Conservation (phyloP, 2,888 invertebrate species). For the Spilosoma lubricipeda region DNA sequence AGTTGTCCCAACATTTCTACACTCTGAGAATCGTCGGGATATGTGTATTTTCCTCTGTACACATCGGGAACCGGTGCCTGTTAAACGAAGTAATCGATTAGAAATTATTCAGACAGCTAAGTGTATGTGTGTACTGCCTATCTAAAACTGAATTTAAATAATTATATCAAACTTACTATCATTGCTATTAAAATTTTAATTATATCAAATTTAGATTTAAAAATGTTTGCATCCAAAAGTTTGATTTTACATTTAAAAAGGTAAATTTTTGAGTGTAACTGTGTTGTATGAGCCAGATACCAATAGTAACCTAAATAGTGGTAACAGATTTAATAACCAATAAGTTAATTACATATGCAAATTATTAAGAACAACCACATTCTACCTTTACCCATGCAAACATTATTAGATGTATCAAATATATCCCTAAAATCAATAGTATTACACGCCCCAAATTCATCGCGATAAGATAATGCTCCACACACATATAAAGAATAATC, state of each 20-base stretch:
- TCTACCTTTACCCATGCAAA: not conserved
- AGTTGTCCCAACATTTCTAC: constrained; percentile 91
- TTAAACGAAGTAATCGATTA: constrained; percentile 30
- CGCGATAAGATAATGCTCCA: constrained; percentile 30
- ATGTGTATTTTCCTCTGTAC: constrained; percentile 95
- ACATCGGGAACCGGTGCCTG: constrained; percentile 97
- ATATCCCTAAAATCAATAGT: not conserved
- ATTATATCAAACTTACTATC: not conserved
- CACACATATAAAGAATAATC: constrained; percentile 25
- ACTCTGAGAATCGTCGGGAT: constrained; percentile 70
- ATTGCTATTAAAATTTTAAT: not conserved
- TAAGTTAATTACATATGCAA: not conserved
- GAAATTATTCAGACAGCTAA: constrained; percentile 8
- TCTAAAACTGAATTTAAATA: not conserved
- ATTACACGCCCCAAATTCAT: constrained; percentile 28
- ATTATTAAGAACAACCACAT: not conserved
- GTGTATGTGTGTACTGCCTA: not conserved
- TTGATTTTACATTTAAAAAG: not conserved
- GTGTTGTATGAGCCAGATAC: too few relatives aligned
- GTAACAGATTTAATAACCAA: constrained; percentile 26
- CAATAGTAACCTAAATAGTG: constrained; percentile 14
- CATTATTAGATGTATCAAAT: constrained; percentile 15
- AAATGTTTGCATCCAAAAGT: not conserved
- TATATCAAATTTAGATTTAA: not conserved
- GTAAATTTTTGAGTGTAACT: not conserved